Conservation (phyloP, 1,140 invertebrate genomes). For the Lutraria rhynchaena region DNA sequence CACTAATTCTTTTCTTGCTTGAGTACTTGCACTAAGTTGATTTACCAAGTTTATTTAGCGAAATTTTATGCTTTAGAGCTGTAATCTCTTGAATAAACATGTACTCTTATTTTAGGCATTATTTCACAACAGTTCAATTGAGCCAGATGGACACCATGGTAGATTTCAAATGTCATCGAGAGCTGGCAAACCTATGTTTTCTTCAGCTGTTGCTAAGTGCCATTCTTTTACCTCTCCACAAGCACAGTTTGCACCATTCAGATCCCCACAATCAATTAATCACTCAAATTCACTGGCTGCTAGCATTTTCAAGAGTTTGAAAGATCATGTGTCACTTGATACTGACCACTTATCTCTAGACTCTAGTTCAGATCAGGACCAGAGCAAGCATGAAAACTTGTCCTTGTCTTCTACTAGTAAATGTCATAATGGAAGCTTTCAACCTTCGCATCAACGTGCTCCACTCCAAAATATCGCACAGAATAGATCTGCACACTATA, state of each 20-base stretch:
- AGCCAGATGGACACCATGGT: not conserved
- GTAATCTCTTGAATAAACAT: no score
- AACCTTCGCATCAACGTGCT: no score
- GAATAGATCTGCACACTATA: no score
- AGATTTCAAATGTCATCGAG: not conserved
- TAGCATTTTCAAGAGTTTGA: conserved; percentile 26
- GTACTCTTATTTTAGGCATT: no score
- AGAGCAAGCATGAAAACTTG: not conserved
- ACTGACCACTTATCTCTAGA: not conserved
- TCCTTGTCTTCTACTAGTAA: not conserved
- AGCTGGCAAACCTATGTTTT: conserved; percentile 6
- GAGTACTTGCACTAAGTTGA: no score
- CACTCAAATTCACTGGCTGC: not conserved
- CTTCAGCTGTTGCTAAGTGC: conserved; percentile 23
- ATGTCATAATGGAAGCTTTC: not conserved
- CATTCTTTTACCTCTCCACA: conserved; percentile 1
- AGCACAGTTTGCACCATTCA: conserved; percentile 32
- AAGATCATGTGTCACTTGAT: not conserved
- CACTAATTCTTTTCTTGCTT: no score
- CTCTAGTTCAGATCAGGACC: not conserved
- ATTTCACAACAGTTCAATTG: not conserved
- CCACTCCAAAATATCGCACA: no score
- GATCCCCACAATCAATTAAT: not conserved
- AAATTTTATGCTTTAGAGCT: no score
- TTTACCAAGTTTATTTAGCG: no score